Conservation (phyloP, 1,140 invertebrate species). For the Hormaphis cornu region DNA sequence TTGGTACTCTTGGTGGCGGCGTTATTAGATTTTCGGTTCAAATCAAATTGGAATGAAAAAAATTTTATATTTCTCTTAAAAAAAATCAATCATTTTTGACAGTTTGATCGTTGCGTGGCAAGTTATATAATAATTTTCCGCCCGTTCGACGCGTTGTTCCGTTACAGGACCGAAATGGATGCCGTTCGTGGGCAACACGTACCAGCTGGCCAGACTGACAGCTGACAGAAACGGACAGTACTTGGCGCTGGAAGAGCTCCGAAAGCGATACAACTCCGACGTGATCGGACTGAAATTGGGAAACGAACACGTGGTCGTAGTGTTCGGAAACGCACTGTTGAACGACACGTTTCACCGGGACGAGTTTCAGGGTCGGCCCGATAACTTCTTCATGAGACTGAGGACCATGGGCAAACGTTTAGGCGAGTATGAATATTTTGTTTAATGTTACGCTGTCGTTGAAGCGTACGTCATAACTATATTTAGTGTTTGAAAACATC, state of each 20-base stretch:
- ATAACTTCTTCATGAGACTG: constrained; percentile 59
- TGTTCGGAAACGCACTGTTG: constrained; percentile 50
- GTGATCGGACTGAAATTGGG: constrained; percentile 59
- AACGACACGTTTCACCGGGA: constrained; percentile 52
- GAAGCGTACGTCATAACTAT: too few relatives aligned
- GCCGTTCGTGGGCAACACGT: constrained; percentile 56
- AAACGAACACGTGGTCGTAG: constrained; percentile 50
- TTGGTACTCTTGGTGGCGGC: too few relatives aligned
- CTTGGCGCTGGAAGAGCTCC: constrained; percentile 50
- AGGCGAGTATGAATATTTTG: constrained; percentile 42
- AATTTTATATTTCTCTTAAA: too few relatives aligned
- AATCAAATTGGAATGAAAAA: too few relatives aligned
- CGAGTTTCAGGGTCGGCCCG: constrained; percentile 61
- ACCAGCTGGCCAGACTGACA: constrained; percentile 48
- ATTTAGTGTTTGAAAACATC: too few relatives aligned
- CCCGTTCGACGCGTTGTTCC: constrained; percentile 33
- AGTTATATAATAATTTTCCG: background rate
- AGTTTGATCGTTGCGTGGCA: too few relatives aligned
- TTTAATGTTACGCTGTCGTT: background rate
- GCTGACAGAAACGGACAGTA: constrained; percentile 52
- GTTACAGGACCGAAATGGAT: constrained; percentile 57
- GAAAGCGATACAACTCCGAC: constrained; percentile 51
- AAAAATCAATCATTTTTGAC: background rate
- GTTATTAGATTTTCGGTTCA: background rate
- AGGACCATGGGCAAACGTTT: constrained; percentile 57